Percentiles rank a stretch among this genome's conserved stretches.
These are phyloP conservation scores for Drosophila aldrichi DNA, from an alignment of 2,888 invertebrate genomes.

Conservation along the genomic window DNA sequence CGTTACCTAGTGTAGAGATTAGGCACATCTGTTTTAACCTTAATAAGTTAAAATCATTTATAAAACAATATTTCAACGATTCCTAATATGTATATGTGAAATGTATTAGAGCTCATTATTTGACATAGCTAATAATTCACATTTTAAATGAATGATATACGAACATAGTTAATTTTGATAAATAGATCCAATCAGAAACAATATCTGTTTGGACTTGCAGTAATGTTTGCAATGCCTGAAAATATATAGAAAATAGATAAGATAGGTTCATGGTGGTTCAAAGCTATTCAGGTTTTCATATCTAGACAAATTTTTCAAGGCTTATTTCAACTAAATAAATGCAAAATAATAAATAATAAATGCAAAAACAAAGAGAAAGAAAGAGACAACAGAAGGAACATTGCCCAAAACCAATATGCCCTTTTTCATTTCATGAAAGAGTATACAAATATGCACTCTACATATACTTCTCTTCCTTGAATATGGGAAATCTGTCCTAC, in stretches of 20 bases:
- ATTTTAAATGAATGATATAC: too few relatives aligned
- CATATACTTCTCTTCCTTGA: not conserved
- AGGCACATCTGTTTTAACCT: too few relatives aligned
- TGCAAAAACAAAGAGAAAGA: too few relatives aligned
- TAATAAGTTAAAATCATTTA: not conserved
- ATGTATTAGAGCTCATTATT: too few relatives aligned
- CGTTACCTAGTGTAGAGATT: too few relatives aligned
- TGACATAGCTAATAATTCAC: too few relatives aligned
- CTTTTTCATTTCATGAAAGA: not conserved
- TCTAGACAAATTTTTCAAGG: not conserved
- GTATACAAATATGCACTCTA: not conserved
- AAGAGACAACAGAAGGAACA: too few relatives aligned
- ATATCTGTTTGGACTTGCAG: conserved; percentile 1
- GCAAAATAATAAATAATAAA: too few relatives aligned
- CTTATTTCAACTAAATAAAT: not conserved
- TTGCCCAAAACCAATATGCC: not conserved
- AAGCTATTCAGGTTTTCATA: not conserved
- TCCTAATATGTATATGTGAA: not conserved
- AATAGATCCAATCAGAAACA: not conserved
- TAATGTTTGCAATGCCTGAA: not conserved
- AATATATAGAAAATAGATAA: not conserved
- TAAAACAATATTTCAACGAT: not conserved
- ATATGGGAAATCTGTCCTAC: too few relatives aligned
- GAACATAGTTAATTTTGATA: not conserved
- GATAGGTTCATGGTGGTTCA: not conserved